Evolutionary conservation across 1,140 invertebrate species (phyloP).

Genomic region (Telenomus remus): DNA sequence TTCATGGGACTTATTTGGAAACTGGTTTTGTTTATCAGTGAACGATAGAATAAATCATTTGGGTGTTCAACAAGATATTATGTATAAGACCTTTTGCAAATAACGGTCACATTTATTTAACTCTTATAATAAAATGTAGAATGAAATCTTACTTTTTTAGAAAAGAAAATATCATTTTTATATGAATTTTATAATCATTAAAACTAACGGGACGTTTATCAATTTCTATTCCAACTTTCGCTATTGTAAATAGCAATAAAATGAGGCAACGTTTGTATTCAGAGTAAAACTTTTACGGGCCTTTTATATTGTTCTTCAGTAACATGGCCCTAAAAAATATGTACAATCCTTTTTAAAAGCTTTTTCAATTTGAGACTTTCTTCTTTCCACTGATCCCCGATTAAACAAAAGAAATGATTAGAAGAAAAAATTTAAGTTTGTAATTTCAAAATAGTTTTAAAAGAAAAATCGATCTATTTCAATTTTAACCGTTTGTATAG

Average conservation of each 20-base stretch:
- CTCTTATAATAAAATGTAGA: not conserved
- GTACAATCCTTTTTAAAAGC: too few species aligned
- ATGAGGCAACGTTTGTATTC: not conserved
- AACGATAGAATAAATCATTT: constrained; percentile 1
- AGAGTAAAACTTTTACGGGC: constrained; percentile 1
- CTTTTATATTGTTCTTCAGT: constrained; percentile 1
- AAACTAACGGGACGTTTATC: not conserved
- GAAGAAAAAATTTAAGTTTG: too few species aligned
- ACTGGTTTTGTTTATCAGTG: constrained; percentile 26
- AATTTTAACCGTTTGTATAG: too few species aligned
- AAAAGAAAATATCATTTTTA: not conserved
- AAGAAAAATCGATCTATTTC: too few species aligned
- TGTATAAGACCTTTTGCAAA: not conserved
- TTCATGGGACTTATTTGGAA: constrained; percentile 22
- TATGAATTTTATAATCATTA: not conserved
- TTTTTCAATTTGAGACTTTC: too few species aligned
- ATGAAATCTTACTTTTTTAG: not conserved
- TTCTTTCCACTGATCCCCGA: too few species aligned
- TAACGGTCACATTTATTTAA: not conserved
- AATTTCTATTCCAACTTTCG: not conserved
- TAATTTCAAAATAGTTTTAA: too few species aligned
- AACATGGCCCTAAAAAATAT: not conserved
- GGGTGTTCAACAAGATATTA: not conserved
- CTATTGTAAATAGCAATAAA: not conserved
- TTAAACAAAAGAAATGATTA: too few species aligned